phyloP scores from a whole-genome alignment of 2,797 vertebrate species.

The Chiloscyllium punctatum region DNA sequence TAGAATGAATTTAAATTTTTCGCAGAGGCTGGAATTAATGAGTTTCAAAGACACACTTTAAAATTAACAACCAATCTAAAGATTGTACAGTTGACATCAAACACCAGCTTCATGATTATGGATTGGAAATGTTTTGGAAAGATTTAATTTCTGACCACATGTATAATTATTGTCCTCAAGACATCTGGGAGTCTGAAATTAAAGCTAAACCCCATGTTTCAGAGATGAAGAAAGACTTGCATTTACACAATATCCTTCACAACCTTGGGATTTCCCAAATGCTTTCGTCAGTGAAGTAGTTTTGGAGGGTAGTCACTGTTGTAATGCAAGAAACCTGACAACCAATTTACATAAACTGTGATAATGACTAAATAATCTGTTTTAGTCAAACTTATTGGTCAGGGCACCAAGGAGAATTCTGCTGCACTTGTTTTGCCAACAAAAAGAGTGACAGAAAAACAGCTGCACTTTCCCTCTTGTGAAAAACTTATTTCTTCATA shows the following conservation, averaged over 20 bases:
- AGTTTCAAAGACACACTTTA: not conserved
- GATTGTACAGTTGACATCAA: not conserved
- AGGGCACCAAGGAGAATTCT: not conserved
- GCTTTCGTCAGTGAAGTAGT: not conserved
- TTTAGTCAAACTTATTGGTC: not conserved
- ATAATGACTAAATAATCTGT: not conserved
- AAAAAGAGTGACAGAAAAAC: no score
- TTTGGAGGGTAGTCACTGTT: not conserved
- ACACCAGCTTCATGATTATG: not conserved
- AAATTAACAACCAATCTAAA: not conserved
- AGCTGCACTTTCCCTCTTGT: no score
- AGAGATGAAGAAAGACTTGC: not conserved
- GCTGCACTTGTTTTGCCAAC: not conserved
- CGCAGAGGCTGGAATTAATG: not conserved
- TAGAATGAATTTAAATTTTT: not conserved
- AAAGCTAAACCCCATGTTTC: not conserved
- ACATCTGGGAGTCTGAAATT: not conserved
- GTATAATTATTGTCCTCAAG: not conserved
- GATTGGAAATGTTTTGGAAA: slow-evolving; percentile 11
- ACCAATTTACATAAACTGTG: not conserved
- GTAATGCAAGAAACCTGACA: not conserved
- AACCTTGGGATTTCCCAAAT: not conserved
- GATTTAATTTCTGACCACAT: not conserved
- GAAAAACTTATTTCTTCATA: no score
- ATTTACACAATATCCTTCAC: not conserved